Evolutionary conservation across 2,888 invertebrate genomes (phyloP).

Genomic region (Hypena proboscidalis): DNA sequence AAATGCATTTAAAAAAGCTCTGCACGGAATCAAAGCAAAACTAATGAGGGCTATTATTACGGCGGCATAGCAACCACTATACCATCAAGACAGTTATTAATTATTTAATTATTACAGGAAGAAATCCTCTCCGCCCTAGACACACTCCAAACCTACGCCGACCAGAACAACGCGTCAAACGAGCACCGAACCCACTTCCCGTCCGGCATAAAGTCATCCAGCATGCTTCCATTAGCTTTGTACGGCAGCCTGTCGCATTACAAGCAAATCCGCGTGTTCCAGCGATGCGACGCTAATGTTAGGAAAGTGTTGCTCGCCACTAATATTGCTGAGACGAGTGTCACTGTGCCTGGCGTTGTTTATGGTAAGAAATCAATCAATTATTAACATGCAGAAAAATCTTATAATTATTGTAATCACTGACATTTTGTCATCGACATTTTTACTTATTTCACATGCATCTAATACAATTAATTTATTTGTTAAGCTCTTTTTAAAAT

Average conservation of each 20-base stretch:
- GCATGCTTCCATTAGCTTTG: constrained; percentile 92
- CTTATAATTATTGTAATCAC: too few species aligned
- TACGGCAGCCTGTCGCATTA: constrained; percentile 93
- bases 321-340: constrained; percentile 98
- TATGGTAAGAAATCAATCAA: constrained; percentile 87
- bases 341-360: constrained; percentile 95
- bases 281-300: constrained; percentile 87
- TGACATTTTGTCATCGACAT: too few species aligned
- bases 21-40: too few species aligned
- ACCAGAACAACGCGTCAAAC: constrained; percentile 73
- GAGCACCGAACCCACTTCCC: constrained; percentile 72
- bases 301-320: constrained; percentile 97
- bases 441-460: too few species aligned
- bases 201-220: constrained; percentile 63
- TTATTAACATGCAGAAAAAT: too few species aligned
- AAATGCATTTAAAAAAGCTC: too few species aligned
- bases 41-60: too few species aligned
- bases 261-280: constrained; percentile 88
- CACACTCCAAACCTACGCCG: constrained; percentile 86
- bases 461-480: too few species aligned
- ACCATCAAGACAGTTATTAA: too few species aligned
- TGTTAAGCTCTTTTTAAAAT: too few species aligned
- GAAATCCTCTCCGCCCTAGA: constrained; percentile 94
- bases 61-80: too few species aligned
- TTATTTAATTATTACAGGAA: constrained; percentile 82